phyloP scores from a whole-genome alignment of 2,888 invertebrate species.

The Drosophila mercatorum region DNA sequence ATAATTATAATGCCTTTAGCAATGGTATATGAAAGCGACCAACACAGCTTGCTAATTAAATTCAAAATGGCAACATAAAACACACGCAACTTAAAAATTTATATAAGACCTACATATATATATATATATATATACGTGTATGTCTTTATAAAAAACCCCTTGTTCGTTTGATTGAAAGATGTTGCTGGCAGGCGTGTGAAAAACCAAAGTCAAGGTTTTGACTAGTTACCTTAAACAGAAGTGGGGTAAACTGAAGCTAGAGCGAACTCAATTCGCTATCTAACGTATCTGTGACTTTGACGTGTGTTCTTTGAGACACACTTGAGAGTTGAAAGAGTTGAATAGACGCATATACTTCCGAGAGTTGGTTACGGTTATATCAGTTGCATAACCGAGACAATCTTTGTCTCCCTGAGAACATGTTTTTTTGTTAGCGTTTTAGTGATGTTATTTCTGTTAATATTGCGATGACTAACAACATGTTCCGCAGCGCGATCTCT shows the following conservation, averaged over 20 bases:
- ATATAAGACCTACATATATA: slow-evolving; percentile 4
- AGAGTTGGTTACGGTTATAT: slow-evolving; percentile 16
- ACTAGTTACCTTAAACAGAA: slow-evolving; percentile 16
- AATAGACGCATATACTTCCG: slow-evolving; percentile 25
- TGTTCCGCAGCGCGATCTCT: slow-evolving; percentile 35
- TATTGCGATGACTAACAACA: slow-evolving; percentile 68
- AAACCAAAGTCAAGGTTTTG: slow-evolving; percentile 56
- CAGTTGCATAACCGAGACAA: slow-evolving; percentile 19
- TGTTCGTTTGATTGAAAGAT: slow-evolving; percentile 28
- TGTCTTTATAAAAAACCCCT: slow-evolving; percentile 4
- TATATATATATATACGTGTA: not conserved
- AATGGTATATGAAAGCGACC: not conserved
- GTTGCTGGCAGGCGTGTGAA: slow-evolving; percentile 33
- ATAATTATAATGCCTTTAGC: not conserved
- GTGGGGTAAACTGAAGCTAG: slow-evolving; percentile 29
- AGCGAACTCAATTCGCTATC: slow-evolving; percentile 26
- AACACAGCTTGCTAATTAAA: not conserved
- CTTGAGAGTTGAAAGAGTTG: slow-evolving; percentile 15
- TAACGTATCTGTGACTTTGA: slow-evolving; percentile 26
- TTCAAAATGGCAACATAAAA: slow-evolving; percentile 5
- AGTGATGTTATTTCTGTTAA: slow-evolving; percentile 48
- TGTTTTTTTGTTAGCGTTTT: slow-evolving; percentile 22
- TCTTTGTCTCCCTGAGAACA: slow-evolving; percentile 25
- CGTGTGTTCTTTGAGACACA: slow-evolving; percentile 14
- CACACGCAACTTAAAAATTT: slow-evolving; percentile 4